Evolutionary conservation across 2,888 invertebrate species (phyloP).

Genomic region (Dynastes tityus): DNA sequence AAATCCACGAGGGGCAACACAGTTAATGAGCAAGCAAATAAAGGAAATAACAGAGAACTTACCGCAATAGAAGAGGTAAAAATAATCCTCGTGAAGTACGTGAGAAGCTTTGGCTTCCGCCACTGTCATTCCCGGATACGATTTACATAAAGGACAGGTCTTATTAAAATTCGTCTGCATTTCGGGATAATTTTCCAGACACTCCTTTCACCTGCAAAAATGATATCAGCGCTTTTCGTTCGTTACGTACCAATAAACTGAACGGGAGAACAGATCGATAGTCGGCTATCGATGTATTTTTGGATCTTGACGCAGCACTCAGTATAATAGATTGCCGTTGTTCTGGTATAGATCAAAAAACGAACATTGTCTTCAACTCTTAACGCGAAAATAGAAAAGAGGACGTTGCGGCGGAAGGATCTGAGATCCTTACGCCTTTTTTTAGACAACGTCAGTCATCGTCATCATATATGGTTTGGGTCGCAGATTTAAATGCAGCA

Average conservation of each 20-base stretch:
- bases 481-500: not conserved
- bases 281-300: constrained; percentile 43
- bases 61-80: constrained; percentile 61
- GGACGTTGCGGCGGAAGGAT: not conserved
- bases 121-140: constrained; percentile 40
- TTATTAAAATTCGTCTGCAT: constrained; percentile 3
- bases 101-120: constrained; percentile 42
- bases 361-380: constrained; percentile 22
- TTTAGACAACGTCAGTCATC: not conserved
- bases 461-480: not conserved
- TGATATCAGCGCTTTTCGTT: not conserved
- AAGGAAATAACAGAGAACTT: constrained; percentile 52
- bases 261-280: constrained; percentile 25
- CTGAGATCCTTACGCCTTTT: not conserved
- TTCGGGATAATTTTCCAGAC: not conserved
- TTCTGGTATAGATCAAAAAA: constrained; percentile 45
- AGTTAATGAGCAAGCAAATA: constrained; percentile 17
- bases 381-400: constrained; percentile 17
- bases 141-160: constrained; percentile 37
- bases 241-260: constrained; percentile 6
- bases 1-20: not conserved
- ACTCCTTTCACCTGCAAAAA: constrained; percentile 25
- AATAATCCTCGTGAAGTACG: constrained; percentile 60
- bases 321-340: constrained; percentile 33
- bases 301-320: constrained; percentile 43